Evolutionary conservation across 2,113 vertebrate species (phyloP).

Genomic region (Nothocercus julius): DNA sequence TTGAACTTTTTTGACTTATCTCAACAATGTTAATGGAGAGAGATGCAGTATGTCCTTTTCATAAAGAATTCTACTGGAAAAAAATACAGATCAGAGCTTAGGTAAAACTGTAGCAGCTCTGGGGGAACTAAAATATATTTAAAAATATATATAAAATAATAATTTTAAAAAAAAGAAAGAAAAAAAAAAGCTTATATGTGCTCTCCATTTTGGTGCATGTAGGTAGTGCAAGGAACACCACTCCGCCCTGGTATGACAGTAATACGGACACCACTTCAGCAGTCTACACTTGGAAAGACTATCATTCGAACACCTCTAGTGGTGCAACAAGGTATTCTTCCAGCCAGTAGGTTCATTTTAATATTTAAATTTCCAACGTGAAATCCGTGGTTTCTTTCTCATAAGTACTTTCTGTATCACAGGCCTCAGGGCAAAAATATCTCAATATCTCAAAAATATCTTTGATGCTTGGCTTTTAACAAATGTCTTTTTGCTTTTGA

Average conservation of each 20-base stretch:
- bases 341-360: slow-evolving; percentile 69
- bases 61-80: not conserved
- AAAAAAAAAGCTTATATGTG: not conserved
- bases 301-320: slow-evolving; percentile 91
- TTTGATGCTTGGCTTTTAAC: not conserved
- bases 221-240: slow-evolving; percentile 88
- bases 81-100: not conserved
- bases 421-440: not conserved
- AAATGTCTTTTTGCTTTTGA: not conserved
- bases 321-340: slow-evolving; percentile 91
- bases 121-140: too few species aligned
- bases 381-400: slow-evolving; percentile 40
- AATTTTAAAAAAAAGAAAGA: too few species aligned
- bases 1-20: not conserved
- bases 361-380: slow-evolving; percentile 2
- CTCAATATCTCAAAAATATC: too few species aligned
- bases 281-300: slow-evolving; percentile 87
- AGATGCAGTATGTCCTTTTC: not conserved
- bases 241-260: slow-evolving; percentile 94
- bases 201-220: slow-evolving; percentile 1
- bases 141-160: too few species aligned
- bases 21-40: not conserved
- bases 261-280: slow-evolving; percentile 90
- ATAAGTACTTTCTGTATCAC: not conserved
- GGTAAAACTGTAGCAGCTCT: not conserved